Conservation (phyloP, 1,140 invertebrate genomes). For the Seison nebaliae region DNA sequence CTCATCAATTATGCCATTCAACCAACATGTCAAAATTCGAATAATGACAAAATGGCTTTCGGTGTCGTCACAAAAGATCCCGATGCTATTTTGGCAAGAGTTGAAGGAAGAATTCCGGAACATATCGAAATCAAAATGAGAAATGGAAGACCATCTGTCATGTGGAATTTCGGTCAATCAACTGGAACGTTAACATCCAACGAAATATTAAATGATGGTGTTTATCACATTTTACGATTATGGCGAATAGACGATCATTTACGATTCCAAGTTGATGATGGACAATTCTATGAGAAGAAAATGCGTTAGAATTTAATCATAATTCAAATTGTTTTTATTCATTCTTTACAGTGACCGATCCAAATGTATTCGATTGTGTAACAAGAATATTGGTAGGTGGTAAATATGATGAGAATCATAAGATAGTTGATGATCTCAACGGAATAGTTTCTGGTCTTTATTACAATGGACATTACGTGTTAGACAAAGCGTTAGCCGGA, state of each 20-base stretch:
- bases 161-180: background rate
- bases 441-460: constrained; percentile 8
- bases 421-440: constrained; percentile 1
- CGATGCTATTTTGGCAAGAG: background rate
- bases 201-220: constrained; percentile 9
- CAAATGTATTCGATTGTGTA: too few species aligned
- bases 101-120: constrained; percentile 1
- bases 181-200: background rate
- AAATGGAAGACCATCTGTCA: background rate
- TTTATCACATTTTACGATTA: constrained; percentile 9
- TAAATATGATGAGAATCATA: too few species aligned
- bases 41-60: constrained; percentile 6
- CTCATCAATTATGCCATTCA: background rate
- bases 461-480: constrained; percentile 2
- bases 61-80: constrained; percentile 5
- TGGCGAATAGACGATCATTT: background rate
- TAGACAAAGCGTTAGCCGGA: too few species aligned
- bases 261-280: constrained; percentile 6
- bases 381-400: too few species aligned
- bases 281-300: too few species aligned
- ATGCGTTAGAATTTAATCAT: too few species aligned
- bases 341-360: too few species aligned
- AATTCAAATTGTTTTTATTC: too few species aligned
- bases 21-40: background rate
- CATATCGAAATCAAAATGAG: constrained; percentile 3